phyloP scores from a whole-genome alignment of 2,888 invertebrate genomes.

The Lordiphosa fenestrarum region DNA sequence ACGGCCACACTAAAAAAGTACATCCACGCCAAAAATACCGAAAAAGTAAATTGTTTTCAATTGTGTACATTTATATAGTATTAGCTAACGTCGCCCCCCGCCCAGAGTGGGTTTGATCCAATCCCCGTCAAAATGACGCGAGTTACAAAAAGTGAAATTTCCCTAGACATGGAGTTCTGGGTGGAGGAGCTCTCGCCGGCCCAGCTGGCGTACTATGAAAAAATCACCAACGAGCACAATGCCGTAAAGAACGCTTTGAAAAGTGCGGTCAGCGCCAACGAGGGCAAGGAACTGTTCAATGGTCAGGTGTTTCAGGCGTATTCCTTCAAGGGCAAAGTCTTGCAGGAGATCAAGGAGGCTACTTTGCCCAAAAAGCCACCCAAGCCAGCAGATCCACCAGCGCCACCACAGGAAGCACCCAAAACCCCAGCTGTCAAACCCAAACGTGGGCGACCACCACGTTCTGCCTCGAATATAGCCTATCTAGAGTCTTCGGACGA shows the following conservation, averaged over 20 bases:
- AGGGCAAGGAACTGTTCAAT: slow-evolving; percentile 85
- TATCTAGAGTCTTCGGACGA: slow-evolving; percentile 80
- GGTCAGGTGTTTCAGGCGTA: slow-evolving; percentile 85
- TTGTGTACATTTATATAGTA: no score
- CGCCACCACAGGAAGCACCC: slow-evolving; percentile 22
- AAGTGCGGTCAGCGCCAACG: slow-evolving; percentile 79
- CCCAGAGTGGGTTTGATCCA: no score
- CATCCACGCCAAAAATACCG: no score
- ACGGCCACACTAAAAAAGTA: no score
- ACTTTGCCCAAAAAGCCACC: slow-evolving; percentile 76
- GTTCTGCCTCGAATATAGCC: slow-evolving; percentile 68
- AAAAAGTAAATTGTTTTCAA: no score
- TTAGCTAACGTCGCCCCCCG: no score
- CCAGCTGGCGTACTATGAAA: slow-evolving; percentile 84
- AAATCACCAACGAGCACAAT: slow-evolving; percentile 85
- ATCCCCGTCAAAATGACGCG: slow-evolving; percentile 61
- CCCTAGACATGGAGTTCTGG: slow-evolving; percentile 86
- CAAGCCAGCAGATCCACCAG: slow-evolving; percentile 57
- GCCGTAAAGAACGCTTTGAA: slow-evolving; percentile 84
- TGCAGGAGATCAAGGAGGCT: slow-evolving; percentile 77
- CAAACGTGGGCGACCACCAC: slow-evolving; percentile 59
- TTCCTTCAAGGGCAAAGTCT: slow-evolving; percentile 82
- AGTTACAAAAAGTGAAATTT: slow-evolving; percentile 74
- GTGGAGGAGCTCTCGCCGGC: slow-evolving; percentile 86
- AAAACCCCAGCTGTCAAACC: slow-evolving; percentile 8